Percentiles rank a stretch among this genome's conserved stretches.
Conservation (phyloP, 2,113 vertebrate genomes). For the zebrafish (Danio rerio) region DNA sequence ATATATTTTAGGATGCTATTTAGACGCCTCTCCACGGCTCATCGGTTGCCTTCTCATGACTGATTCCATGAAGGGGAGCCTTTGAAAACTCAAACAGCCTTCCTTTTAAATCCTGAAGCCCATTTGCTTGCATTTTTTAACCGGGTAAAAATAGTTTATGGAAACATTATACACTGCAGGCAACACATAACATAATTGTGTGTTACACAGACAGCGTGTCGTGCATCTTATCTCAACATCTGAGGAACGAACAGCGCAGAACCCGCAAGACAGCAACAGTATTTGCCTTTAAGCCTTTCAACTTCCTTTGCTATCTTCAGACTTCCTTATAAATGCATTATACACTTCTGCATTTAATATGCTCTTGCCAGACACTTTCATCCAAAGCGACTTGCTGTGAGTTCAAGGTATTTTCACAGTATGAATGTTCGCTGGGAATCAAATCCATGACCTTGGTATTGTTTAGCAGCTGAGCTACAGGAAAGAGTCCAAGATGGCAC, state of each 20-base stretch:
- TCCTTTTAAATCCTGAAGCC: constrained; percentile 19
- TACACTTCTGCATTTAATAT: constrained; percentile 11
- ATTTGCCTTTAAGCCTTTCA: constrained; percentile 21
- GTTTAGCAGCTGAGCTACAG: constrained; percentile 8
- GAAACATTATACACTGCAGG: neutral
- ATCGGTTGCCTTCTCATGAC: neutral
- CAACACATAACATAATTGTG: constrained; percentile 27
- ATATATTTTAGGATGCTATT: constrained; percentile 27
- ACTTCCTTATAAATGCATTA: constrained; percentile 13
- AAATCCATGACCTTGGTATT: constrained; percentile 7
- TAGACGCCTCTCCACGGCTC: constrained; percentile 11
- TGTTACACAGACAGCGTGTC: neutral
- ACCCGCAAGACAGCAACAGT: neutral
- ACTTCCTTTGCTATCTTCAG: constrained; percentile 24
- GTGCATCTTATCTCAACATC: constrained; percentile 12
- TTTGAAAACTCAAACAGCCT: constrained; percentile 1
- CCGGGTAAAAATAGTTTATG: constrained; percentile 30
- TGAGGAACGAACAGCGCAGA: neutral
- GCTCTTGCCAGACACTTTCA: constrained; percentile 1
- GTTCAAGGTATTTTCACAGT: neutral
- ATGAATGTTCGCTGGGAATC: neutral
- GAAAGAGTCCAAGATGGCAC: constrained; percentile 27
- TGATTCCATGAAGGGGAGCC: constrained; percentile 28
- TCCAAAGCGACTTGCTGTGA: constrained; percentile 15
- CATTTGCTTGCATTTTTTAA: constrained; percentile 30